Conservation (phyloP, 2,113 vertebrate genomes). For the Phyllostomus hastatus region DNA sequence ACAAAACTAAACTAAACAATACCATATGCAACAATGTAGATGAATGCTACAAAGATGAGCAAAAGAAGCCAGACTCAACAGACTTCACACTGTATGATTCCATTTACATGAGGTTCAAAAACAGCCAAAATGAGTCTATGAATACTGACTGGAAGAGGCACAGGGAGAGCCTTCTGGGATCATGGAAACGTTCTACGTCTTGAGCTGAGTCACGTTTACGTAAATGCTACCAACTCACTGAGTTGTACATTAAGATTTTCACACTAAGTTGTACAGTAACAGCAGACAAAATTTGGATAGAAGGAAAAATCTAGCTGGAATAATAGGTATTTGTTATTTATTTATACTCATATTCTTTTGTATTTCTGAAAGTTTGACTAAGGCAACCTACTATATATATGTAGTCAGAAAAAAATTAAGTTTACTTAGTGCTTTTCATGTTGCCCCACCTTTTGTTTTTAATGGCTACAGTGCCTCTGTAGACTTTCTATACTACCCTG, state of each 20-base stretch:
- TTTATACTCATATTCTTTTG: not conserved
- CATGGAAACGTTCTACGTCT: not conserved
- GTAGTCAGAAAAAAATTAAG: not conserved
- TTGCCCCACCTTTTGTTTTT: not conserved
- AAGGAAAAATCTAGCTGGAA: not conserved
- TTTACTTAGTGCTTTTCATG: not conserved
- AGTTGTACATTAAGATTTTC: not conserved
- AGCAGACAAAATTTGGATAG: not conserved
- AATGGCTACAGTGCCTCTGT: not conserved
- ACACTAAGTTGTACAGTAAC: not conserved
- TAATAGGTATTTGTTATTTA: not conserved
- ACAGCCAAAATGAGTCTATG: not conserved
- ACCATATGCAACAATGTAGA: not conserved
- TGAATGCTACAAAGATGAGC: constrained; percentile 1
- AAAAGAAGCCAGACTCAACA: not conserved
- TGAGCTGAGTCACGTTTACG: constrained; percentile 10
- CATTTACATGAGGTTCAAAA: not conserved
- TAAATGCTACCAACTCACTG: not conserved
- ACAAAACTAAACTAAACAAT: not conserved
- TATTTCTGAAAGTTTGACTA: not conserved
- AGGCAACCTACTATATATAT: not conserved
- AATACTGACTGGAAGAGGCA: not conserved
- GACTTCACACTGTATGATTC: not conserved
- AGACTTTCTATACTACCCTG: not conserved
- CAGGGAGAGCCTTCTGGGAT: not conserved